These are phyloP conservation scores for Hoplias malabaricus DNA, from an alignment of 2,113 vertebrate genomes.

Conservation along the genomic window DNA sequence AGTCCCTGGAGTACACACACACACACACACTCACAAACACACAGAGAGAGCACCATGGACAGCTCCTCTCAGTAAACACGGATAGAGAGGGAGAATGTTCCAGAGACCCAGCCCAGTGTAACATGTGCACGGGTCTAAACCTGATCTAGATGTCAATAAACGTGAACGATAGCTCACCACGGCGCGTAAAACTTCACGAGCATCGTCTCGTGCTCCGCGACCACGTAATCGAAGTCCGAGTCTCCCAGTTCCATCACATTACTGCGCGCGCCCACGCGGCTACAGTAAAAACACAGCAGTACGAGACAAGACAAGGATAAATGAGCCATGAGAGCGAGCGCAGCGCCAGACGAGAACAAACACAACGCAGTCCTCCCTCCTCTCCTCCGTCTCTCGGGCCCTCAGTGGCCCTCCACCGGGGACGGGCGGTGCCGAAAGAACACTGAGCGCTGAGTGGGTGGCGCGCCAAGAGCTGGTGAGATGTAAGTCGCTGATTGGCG, in stretches of 20 bases:
- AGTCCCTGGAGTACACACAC: too few species aligned
- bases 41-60: conserved; percentile 51
- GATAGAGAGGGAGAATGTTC: too few species aligned
- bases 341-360: background rate
- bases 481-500: conserved; percentile 53
- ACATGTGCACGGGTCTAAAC: background rate
- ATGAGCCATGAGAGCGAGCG: background rate
- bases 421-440: conserved; percentile 29
- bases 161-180: conserved; percentile 59
- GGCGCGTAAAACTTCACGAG: conserved; percentile 77
- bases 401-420: background rate
- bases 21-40: too few species aligned
- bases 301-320: background rate
- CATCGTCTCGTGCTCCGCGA: conserved; percentile 73
- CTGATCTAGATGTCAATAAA: too few species aligned
- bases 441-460: conserved; percentile 50
- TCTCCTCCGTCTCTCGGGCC: background rate
- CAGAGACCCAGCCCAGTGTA: too few species aligned
- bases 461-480: conserved; percentile 8
- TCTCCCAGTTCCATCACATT: conserved; percentile 70
- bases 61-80: too few species aligned
- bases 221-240: conserved; percentile 71
- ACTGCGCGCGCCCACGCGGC: conserved; percentile 35
- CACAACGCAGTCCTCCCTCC: background rate
- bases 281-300: conserved; percentile 12